Evolutionary conservation across 2,797 vertebrate genomes (phyloP).

Genomic region (Huso huso): DNA sequence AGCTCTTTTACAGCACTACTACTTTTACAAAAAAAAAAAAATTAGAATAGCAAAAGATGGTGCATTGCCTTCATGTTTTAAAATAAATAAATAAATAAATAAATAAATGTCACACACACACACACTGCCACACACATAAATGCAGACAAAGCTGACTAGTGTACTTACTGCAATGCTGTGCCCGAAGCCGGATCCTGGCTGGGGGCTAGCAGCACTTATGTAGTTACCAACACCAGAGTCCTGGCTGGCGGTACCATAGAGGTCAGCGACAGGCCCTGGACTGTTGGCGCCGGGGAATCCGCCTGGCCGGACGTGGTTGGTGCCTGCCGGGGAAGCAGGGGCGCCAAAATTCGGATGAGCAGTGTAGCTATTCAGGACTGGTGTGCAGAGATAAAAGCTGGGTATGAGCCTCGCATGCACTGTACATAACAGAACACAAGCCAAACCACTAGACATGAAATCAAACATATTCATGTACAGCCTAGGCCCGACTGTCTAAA

Average conservation of each 20-base stretch:
- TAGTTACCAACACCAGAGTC: conserved; percentile 77
- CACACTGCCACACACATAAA: too few species aligned
- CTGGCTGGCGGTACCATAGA: conserved; percentile 73
- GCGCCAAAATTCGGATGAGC: conserved; percentile 80
- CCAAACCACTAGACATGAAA: conserved; percentile 60
- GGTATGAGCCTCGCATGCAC: conserved; percentile 74
- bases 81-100: too few species aligned
- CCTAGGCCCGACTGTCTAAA: conserved; percentile 62
- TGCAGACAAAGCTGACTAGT: neutral
- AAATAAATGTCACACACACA: neutral
- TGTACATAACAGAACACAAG: conserved; percentile 49
- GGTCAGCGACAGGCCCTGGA: conserved; percentile 67
- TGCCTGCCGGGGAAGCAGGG: conserved; percentile 77
- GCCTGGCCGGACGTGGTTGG: conserved; percentile 77
- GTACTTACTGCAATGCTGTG: conserved; percentile 80
- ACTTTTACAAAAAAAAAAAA: too few species aligned
- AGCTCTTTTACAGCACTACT: too few species aligned
- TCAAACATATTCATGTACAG: conserved; percentile 33
- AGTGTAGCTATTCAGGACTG: conserved; percentile 75
- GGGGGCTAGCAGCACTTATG: conserved; percentile 75
- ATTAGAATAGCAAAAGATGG: too few species aligned
- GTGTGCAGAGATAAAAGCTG: conserved; percentile 76
- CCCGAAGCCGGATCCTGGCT: conserved; percentile 76
- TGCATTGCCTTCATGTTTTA: neutral
- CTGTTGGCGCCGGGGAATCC: conserved; percentile 82